Evolutionary conservation across 1,140 invertebrate genomes (phyloP).

Genomic region (Apis laboriosa): DNA sequence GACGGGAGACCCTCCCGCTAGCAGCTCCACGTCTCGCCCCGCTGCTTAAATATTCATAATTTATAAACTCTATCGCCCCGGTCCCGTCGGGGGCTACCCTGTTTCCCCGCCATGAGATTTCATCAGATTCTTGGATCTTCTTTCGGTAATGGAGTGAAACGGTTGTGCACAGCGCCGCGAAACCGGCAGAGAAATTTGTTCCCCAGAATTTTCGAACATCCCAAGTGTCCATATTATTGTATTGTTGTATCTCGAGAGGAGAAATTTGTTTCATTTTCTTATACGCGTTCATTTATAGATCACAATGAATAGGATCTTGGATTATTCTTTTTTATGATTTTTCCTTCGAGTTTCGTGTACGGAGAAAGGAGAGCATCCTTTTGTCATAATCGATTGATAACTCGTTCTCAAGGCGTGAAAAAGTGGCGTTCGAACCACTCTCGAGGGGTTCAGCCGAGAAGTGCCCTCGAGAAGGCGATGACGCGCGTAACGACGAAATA

Average conservation of each 20-base stretch:
- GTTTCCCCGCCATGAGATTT: conserved; percentile 54
- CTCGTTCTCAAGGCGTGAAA: conserved; percentile 1
- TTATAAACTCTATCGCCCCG: conserved; percentile 58
- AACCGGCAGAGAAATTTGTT: too few species aligned
- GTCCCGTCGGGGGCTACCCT: conserved; percentile 38
- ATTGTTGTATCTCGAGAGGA: too few species aligned
- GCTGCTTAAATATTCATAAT: conserved; percentile 65
- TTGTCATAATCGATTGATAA: conserved; percentile 9
- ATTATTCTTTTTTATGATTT: too few species aligned
- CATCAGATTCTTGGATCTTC: conserved; percentile 18
- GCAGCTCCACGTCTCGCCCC: background rate
- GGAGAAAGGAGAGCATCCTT: background rate
- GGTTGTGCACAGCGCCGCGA: background rate
- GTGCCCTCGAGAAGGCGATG: conserved; percentile 41
- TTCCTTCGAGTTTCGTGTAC: too few species aligned
- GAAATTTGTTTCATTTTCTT: too few species aligned
- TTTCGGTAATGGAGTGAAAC: background rate
- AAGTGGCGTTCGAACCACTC: background rate
- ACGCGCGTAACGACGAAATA: conserved; percentile 44
- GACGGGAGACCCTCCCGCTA: background rate
- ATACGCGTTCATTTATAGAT: too few species aligned
- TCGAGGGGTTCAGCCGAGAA: background rate
- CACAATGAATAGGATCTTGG: too few species aligned
- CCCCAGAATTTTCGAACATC: too few species aligned
- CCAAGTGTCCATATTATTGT: too few species aligned